Conservation (phyloP, 2,797 vertebrate genomes). For the Takifugu ocellatus region DNA sequence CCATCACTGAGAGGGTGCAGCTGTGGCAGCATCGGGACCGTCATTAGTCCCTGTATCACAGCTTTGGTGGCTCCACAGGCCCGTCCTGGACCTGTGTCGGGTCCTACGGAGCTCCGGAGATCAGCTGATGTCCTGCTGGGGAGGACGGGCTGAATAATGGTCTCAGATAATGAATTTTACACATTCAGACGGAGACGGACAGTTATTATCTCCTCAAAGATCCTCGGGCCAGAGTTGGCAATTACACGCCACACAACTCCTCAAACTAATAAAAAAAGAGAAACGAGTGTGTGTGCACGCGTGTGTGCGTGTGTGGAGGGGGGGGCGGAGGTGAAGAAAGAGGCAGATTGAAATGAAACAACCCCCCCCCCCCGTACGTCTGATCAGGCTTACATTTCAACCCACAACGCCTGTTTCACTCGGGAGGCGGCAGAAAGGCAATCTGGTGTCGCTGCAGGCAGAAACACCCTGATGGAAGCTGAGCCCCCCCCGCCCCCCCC, state of each 20-base stretch:
- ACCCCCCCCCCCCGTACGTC: conserved; percentile 60
- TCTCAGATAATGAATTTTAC: conserved; percentile 66
- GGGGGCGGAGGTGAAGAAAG: conserved; percentile 5
- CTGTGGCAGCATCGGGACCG: conserved; percentile 66
- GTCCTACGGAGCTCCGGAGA: conserved; percentile 10
- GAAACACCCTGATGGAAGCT: conserved; percentile 38
- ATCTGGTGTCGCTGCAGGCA: conserved; percentile 61
- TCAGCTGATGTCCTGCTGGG: conserved; percentile 52
- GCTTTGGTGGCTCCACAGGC: conserved; percentile 6
- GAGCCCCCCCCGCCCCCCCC: conserved; percentile 11
- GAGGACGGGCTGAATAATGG: conserved; percentile 60
- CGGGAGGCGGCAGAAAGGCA: conserved; percentile 49
- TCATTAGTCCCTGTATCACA: conserved; percentile 56
- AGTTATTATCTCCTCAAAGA: conserved; percentile 54
- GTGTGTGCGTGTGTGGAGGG: conserved; percentile 18
- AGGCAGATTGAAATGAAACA: conserved; percentile 60
- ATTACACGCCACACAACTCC: conserved; percentile 52
- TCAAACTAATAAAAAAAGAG: conserved; percentile 30
- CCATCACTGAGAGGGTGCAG: no score
- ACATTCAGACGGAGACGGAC: conserved; percentile 55
- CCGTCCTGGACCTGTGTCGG: conserved; percentile 13
- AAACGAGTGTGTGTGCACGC: conserved; percentile 31
- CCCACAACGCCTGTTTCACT: conserved; percentile 48
- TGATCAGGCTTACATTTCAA: conserved; percentile 71
- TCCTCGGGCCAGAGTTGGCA: conserved; percentile 49